Conservation (phyloP, 2,113 vertebrate genomes). For the Lycocorax pyrrhopterus region DNA sequence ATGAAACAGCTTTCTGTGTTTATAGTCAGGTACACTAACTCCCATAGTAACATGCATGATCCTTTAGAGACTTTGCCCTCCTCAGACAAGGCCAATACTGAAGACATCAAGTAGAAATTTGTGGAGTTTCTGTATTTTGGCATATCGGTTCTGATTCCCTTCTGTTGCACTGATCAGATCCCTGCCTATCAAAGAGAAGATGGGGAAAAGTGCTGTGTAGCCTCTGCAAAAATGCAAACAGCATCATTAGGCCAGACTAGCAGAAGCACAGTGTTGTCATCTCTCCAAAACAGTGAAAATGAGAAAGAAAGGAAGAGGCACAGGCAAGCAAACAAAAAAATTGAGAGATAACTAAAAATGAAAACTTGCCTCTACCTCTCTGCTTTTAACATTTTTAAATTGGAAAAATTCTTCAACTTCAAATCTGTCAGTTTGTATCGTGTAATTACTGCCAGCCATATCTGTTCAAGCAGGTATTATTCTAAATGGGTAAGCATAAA, state of each 20-base stretch:
- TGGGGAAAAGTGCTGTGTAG: background rate
- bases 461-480: background rate
- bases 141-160: background rate
- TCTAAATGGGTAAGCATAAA: conserved; percentile 17
- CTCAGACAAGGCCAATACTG: background rate
- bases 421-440: background rate
- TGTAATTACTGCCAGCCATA: background rate
- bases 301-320: background rate
- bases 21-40: background rate
- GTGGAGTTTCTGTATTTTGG: background rate
- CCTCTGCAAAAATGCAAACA: background rate
- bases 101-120: background rate
- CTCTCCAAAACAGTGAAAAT: background rate
- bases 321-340: background rate
- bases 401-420: background rate
- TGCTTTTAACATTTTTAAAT: background rate
- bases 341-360: background rate
- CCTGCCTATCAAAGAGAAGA: background rate
- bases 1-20: background rate
- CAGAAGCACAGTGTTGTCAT: background rate
- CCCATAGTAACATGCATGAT: background rate
- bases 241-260: background rate
- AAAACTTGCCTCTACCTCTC: background rate
- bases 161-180: background rate
- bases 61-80: background rate